phyloP scores from a whole-genome alignment of 1,140 invertebrate species.

The Aphidius ervi region DNA sequence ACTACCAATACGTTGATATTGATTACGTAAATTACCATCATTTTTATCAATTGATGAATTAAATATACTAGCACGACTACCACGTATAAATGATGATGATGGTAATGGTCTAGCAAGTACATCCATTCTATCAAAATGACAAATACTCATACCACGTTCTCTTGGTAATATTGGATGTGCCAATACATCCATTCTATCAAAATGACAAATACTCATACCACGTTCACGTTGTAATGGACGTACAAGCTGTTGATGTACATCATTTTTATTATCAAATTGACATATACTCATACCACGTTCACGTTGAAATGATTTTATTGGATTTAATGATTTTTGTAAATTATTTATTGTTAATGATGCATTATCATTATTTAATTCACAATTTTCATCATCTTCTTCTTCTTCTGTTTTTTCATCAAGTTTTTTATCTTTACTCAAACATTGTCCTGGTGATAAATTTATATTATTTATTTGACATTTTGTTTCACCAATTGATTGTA shows the following conservation, averaged over 20 bases:
- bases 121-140: constrained; percentile 40
- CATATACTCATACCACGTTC: constrained; percentile 29
- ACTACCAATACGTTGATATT: constrained; percentile 20
- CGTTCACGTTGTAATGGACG: constrained; percentile 31
- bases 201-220: constrained; percentile 43
- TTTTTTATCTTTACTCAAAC: constrained; percentile 11
- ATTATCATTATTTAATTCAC: constrained; percentile 16
- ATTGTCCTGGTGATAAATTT: constrained; percentile 1
- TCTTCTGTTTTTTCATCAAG: too few relatives aligned
- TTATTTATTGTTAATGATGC: constrained; percentile 21
- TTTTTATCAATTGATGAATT: constrained; percentile 33
- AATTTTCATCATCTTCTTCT: constrained; percentile 21
- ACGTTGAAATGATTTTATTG: constrained; percentile 22
- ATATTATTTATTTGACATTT: constrained; percentile 21
- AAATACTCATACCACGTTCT: constrained; percentile 39
- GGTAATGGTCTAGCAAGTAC: constrained; percentile 32
- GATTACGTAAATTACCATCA: constrained; percentile 25
- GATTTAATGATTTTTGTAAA: constrained; percentile 14
- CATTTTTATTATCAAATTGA: constrained; percentile 28
- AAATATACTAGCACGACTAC: constrained; percentile 32
- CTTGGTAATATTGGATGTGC: constrained; percentile 30
- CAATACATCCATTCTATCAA: constrained; percentile 35
- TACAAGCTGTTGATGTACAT: constrained; percentile 19
- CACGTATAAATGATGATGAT: constrained; percentile 24
- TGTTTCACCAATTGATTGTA: constrained; percentile 66